Evolutionary conservation across 2,113 vertebrate genomes (phyloP).

Genomic region (Butorides virescens): DNA sequence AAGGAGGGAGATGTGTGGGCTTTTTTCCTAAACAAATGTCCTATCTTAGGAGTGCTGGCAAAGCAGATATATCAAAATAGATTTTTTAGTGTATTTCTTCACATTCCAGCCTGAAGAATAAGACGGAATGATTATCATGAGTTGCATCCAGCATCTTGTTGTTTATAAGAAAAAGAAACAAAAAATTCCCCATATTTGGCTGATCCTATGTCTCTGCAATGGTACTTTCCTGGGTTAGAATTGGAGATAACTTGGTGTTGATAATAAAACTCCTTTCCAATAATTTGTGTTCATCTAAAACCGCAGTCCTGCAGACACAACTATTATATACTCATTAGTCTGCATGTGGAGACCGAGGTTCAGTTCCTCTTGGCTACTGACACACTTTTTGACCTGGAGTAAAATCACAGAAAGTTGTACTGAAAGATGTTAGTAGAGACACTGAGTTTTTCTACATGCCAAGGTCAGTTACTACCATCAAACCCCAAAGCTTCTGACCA

Average conservation of each 20-base stretch:
- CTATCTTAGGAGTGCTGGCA: background rate
- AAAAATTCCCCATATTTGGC: background rate
- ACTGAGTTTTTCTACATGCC: background rate
- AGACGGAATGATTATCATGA: background rate
- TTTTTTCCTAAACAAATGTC: background rate
- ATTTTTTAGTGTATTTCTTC: background rate
- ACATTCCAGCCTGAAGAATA: background rate
- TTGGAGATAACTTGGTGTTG: background rate
- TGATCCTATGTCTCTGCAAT: background rate
- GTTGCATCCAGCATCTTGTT: background rate
- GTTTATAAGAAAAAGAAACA: background rate
- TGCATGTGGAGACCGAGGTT: background rate
- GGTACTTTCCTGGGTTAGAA: background rate
- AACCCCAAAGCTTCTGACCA: background rate
- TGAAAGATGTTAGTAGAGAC: background rate
- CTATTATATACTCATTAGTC: background rate
- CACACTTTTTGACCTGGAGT: background rate
- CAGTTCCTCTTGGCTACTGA: background rate
- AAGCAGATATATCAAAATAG: background rate
- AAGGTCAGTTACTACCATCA: background rate
- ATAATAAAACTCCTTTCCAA: background rate
- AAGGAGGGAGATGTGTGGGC: background rate
- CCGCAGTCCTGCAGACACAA: rapidly evolving
- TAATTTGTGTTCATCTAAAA: background rate
- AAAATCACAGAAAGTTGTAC: background rate